Percentiles rank a stretch among this genome's conserved stretches.
Evolutionary conservation across 1,140 invertebrate genomes (phyloP).

Genomic region (Rhyzopertha dominica): DNA sequence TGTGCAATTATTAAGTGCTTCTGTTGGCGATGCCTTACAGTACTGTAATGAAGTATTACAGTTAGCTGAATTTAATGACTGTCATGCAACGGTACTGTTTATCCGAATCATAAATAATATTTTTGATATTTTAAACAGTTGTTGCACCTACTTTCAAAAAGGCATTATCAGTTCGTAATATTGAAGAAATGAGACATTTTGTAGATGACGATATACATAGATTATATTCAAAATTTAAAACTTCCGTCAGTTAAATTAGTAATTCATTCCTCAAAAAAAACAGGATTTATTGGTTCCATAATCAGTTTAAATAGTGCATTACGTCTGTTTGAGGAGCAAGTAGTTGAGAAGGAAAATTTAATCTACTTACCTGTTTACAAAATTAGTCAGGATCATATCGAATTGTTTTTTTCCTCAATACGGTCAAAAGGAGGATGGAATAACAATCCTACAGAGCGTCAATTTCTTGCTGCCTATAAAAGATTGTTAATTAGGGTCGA

Average conservation of each 20-base stretch:
- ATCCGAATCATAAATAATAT: conserved; percentile 30
- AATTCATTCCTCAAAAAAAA: conserved; percentile 8
- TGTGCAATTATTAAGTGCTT: conserved; percentile 33
- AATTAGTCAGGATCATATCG: conserved; percentile 7
- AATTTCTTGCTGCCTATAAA: conserved; percentile 3
- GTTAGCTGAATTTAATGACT: conserved; percentile 25
- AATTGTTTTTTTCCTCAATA: conserved; percentile 6
- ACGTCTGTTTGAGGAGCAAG: conserved; percentile 4
- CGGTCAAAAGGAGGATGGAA: conserved; percentile 3
- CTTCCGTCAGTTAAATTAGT: no score
- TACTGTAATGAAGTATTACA: conserved; percentile 24
- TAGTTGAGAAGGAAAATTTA: not conserved
- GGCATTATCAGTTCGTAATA: conserved; percentile 2
- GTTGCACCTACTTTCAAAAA: conserved; percentile 6
- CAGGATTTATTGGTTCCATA: conserved; percentile 10
- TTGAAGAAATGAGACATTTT: no score
- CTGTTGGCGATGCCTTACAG: conserved; percentile 27
- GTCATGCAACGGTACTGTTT: conserved; percentile 27
- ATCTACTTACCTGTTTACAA: conserved; percentile 7
- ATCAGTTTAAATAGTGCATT: conserved; percentile 3
- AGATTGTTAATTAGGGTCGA: conserved; percentile 2
- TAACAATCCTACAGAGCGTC: conserved; percentile 4
- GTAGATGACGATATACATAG: no score
- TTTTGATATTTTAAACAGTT: conserved; percentile 36
- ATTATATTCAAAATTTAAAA: conserved; percentile 1